Evolutionary conservation across 1,140 invertebrate species (phyloP).

Genomic region (Chlorops oryzae): DNA sequence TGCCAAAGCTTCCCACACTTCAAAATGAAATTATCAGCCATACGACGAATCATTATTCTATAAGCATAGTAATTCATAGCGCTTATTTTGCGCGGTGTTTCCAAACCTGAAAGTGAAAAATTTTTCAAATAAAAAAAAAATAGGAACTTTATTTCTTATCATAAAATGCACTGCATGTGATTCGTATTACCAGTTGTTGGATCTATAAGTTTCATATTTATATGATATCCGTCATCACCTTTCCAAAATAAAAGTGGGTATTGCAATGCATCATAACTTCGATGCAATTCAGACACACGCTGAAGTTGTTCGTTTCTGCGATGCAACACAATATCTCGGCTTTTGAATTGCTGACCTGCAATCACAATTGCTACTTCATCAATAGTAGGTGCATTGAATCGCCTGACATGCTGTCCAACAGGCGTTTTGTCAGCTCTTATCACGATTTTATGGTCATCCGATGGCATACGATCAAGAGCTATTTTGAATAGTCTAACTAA

Average conservation of each 20-base stretch:
- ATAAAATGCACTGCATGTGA: not conserved
- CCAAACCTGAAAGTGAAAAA: not conserved
- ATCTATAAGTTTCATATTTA: constrained; percentile 16
- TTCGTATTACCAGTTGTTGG: constrained; percentile 6
- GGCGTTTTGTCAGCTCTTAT: constrained; percentile 45
- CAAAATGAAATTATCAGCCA: constrained; percentile 38
- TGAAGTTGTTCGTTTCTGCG: constrained; percentile 11
- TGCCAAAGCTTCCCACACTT: constrained; percentile 32
- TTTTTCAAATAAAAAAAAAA: not conserved
- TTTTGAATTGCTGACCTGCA: constrained; percentile 25
- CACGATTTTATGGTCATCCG: no score
- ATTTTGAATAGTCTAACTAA: constrained; percentile 39
- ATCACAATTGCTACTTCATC: constrained; percentile 47
- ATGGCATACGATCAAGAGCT: constrained; percentile 35
- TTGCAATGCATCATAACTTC: constrained; percentile 46
- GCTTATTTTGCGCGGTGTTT: constrained; percentile 37
- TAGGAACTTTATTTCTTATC: not conserved
- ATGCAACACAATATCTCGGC: constrained; percentile 21
- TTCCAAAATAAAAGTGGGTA: constrained; percentile 50
- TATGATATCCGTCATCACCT: constrained; percentile 47
- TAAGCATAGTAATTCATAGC: constrained; percentile 47
- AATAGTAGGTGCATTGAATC: constrained; percentile 46
- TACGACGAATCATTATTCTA: constrained; percentile 43
- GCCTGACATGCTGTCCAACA: constrained; percentile 41
- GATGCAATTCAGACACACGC: constrained; percentile 39